Evolutionary conservation across 2,888 invertebrate genomes (phyloP), one percentile per base, ranked within the genome.

Genomic region (Parapristionchus giblindavisi): DNA sequence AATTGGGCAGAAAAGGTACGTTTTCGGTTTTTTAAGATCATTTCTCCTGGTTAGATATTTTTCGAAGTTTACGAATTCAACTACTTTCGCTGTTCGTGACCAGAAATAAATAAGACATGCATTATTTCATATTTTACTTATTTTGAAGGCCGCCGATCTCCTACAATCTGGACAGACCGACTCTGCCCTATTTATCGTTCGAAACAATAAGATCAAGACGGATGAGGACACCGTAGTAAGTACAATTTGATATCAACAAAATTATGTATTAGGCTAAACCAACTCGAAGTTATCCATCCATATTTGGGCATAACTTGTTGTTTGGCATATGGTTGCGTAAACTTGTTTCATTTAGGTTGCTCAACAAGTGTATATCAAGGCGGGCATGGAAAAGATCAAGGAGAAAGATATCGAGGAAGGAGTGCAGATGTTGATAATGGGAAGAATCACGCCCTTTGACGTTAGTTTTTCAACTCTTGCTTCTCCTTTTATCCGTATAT

Each of bases 1-100:
- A 52, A 38, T 36, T 68, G 68, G 68, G 34, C 52, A 1, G 34
- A 68, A 27, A 68, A 68, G 52, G 68, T 68, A 11, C 3, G 51
- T 32, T 6, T 5, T 32, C 3, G 1, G 32, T 32, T 32, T 34
- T 1, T 34, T 17, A 3, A 36, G 36, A 34, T 58, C 29, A 17
- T 58, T n/a, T n/a, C n/a, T n/a, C n/a, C n/a, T n/a, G n/a, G n/a
- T n/a, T n/a, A n/a, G n/a, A n/a, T n/a, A n/a, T n/a, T n/a, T n/a
- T n/a, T n/a, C n/a, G n/a, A n/a, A n/a, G n/a, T n/a, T n/a, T n/a
- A n/a, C n/a, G 36, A 2, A n/a, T 52, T 24, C 52, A 38, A 34
- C n/a, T 24, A n/a, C 38, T 61, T 61, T 3, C 24, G 24, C 32
- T 58, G 1, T 5, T 32, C 2, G 34, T 17, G 8, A 58, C 11